Percentiles rank a stretch among this genome's conserved stretches.
Conservation (phyloP, 2,113 vertebrate species). For the Poeciliopsis retropinna region DNA sequence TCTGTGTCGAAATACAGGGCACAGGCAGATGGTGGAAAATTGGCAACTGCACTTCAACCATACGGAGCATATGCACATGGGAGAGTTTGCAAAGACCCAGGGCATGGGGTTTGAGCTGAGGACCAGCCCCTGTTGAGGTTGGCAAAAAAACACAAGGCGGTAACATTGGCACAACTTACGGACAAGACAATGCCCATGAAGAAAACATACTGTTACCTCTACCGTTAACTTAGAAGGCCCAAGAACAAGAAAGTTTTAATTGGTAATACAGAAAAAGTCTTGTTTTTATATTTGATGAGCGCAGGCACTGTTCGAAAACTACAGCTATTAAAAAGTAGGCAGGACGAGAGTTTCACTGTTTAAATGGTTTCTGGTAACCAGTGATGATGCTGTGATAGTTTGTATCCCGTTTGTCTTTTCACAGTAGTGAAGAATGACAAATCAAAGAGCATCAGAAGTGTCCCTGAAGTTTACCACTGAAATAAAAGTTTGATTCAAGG, state of each 20-base stretch:
- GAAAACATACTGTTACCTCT: neutral
- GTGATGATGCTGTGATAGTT: neutral
- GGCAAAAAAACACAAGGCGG: slow-evolving; percentile 67
- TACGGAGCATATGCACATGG: slow-evolving; percentile 80
- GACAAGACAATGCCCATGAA: slow-evolving; percentile 32
- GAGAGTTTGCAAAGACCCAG: slow-evolving; percentile 75
- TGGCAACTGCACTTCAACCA: slow-evolving; percentile 73
- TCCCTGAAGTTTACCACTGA: neutral
- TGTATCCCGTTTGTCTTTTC: neutral
- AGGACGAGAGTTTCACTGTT: neutral
- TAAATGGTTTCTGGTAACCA: neutral
- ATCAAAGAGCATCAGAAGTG: neutral
- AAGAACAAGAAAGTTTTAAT: neutral
- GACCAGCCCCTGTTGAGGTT: slow-evolving; percentile 69
- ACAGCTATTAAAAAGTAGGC: no score
- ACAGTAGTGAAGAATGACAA: neutral
- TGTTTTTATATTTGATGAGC: neutral
- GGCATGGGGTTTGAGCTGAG: slow-evolving; percentile 66
- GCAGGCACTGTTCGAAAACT: neutral
- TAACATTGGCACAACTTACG: slow-evolving; percentile 55
- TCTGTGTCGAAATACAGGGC: slow-evolving; percentile 67
- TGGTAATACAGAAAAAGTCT: neutral
- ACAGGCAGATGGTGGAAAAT: slow-evolving; percentile 81
- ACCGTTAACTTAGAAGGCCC: neutral
- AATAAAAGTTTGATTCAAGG: neutral